Conservation (phyloP, 2,113 vertebrate species). For the Indri indri region DNA sequence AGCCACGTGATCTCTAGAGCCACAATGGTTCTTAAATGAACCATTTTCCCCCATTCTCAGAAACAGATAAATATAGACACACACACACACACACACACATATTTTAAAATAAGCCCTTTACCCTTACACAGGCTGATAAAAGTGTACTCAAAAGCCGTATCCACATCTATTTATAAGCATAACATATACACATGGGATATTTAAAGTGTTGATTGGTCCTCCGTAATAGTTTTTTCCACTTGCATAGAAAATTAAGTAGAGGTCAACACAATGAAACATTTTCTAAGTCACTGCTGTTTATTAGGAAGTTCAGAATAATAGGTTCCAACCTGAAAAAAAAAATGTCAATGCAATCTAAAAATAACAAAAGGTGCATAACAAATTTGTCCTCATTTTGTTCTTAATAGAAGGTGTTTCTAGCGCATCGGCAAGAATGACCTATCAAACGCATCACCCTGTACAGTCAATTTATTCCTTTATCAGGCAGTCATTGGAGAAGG, state of each 20-base stretch:
- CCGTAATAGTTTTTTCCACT: constrained; percentile 66
- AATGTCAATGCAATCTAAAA: constrained; percentile 71
- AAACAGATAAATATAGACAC: constrained; percentile 71
- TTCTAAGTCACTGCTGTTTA: constrained; percentile 75
- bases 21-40: constrained; percentile 75
- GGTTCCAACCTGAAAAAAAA: constrained; percentile 29
- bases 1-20: constrained; percentile 53
- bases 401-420: constrained; percentile 61
- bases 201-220: constrained; percentile 66
- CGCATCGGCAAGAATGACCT: constrained; percentile 55
- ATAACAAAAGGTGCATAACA: constrained; percentile 72
- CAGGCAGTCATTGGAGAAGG: constrained; percentile 67
- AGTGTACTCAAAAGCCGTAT: constrained; percentile 68
- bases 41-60: constrained; percentile 66
- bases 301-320: constrained; percentile 66
- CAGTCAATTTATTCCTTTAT: constrained; percentile 71
- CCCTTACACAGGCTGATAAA: constrained; percentile 64
- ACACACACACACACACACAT: background rate
- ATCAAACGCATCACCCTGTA: constrained; percentile 66
- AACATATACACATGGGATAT: constrained; percentile 65
- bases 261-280: constrained; percentile 56
- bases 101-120: constrained; percentile 65
- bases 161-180: constrained; percentile 62
- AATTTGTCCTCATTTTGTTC: constrained; percentile 74
- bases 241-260: constrained; percentile 67